Evolutionary conservation across 2,888 invertebrate genomes (phyloP), one percentile per base, ranked within the genome.

Genomic region (Catocala fraxini): DNA sequence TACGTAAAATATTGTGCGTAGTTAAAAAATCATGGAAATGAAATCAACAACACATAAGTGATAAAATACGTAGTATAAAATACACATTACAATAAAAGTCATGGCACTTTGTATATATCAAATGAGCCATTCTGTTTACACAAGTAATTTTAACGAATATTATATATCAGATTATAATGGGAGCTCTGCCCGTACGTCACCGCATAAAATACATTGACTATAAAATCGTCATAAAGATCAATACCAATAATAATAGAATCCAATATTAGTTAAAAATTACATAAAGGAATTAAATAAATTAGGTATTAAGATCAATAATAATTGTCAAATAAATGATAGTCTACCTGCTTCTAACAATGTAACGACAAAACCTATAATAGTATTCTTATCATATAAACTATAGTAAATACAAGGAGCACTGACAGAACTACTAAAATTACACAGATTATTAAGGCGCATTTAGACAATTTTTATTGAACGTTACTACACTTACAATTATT

Each of bases 391-490:
- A 78, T 75, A 70, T 34, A 67, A 79, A 77, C 75, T 80, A 79
- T 77, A 80, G 73, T 80, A 81, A 79, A 83, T 78, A 82, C 75
- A 79, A 80, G 78, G 80, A 83, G 81, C 79, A 85, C 81, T 82
- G 81, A 84, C 76, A 79, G 78, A 84, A 83, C 79, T 84, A 83
- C 82, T 74, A 76, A 77, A 79, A 80, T 81, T 82, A 82, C 75
- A 82, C 79, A 80, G 86, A 86, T 82, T 84, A 85, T 83, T 89
- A 89, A 89, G 89, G 89, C 89, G 89, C 87, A 82, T 88, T 88
- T 83, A 88, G 85, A 86, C 82, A 75, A 81, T 83, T 73, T 82
- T 84, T 85, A 84, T 85, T 72, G 71, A 80, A 86, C 81, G 67
- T 81, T 78, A 87, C 85, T 85, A 84, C 77, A 80, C 85, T 85